Evolutionary conservation across 30 jellyfish, hydroid and myxozoan genomes (phyloP), one percentile per base, ranked within the genome.

Genomic region (Pelagia noctiluca): DNA sequence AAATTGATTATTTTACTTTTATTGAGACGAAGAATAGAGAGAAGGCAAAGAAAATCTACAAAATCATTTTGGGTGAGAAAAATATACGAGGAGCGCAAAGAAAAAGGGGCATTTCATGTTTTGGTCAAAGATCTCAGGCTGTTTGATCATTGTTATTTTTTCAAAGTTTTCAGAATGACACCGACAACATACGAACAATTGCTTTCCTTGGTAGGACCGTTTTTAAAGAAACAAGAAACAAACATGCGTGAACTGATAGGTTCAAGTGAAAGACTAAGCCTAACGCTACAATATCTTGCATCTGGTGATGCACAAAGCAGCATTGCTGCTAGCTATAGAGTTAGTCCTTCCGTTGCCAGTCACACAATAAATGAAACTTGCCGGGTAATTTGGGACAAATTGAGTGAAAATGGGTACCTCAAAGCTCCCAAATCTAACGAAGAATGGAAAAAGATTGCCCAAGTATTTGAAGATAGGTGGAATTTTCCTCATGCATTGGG

Each of bases 261-360:
- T 66, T 10, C 42, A 31, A 69, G 89, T 69, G 90, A 80, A 68
- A 32, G 91, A 35, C 83, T 80, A 8, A 31, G 78, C 29, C 2
- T 69, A 21, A 67, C 78, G n/a, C 50, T 80, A 16, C 57, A 69
- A 67, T 80, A 0, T 81, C 90, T 80, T 33, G 91, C 77, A 21
- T 63, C 80, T 13, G 91, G 91, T 28, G 91, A 80, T 67, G 80
- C 90, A 32, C 91, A 80, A 52, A 25, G 66, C 19, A 80, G 78
- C 2, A 80, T 80, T 30, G 89, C 90, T 31, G 78, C 90, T 67
- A 80, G 60, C 34, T 80, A 35, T 69, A 0, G 90, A 67, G 67
- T 67, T 23, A 68, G 79, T 46, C 28, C 52, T n/a, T 13, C 88
- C 4, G 74, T 53, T n/a, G 46, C 67, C 80, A 49, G 90, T 35